Conservation (phyloP, 2,888 invertebrate genomes). For the Tinea pellionella region DNA sequence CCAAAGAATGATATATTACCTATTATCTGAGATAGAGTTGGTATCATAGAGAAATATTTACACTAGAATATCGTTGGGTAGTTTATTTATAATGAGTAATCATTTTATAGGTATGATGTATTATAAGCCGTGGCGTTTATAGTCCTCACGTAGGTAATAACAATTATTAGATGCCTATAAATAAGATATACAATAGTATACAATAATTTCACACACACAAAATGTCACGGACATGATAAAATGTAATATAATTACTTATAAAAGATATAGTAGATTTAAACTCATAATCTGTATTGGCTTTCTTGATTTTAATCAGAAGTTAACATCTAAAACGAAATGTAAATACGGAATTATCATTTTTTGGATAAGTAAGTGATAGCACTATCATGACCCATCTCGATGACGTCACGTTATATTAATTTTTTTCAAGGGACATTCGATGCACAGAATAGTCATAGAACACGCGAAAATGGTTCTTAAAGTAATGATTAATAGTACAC, state of each 20-base stretch:
- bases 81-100: no score
- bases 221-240: no score
- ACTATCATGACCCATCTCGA: background rate
- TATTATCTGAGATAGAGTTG: background rate
- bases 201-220: no score
- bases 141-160: background rate
- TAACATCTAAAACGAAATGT: background rate
- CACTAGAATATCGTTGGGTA: no score
- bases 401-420: background rate
- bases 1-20: background rate
- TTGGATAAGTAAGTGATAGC: background rate
- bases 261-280: no score
- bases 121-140: background rate
- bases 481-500: background rate
- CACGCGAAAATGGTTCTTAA: background rate
- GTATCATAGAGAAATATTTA: background rate
- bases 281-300: background rate
- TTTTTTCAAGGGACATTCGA: background rate
- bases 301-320: background rate
- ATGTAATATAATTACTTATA: no score
- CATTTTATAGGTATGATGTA: background rate
- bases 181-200: no score
- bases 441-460: background rate
- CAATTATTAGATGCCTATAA: background rate
- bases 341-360: background rate